These are phyloP conservation scores for Neoscelio sp. DNA, from an alignment of 2,888 invertebrate genomes.

Conservation along the genomic window DNA sequence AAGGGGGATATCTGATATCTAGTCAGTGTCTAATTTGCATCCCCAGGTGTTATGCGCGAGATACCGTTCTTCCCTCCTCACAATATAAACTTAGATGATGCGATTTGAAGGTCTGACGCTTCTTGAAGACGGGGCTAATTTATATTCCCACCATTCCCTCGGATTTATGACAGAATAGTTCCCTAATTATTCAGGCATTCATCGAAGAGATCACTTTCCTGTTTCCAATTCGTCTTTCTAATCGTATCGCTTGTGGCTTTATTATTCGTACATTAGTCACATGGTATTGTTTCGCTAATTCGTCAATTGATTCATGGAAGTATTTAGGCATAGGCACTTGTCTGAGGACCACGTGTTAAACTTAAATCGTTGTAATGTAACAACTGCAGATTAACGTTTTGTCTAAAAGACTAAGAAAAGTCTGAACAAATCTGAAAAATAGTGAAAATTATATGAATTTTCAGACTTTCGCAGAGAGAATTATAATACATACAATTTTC, in stretches of 20 bases:
- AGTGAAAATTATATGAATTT: too few species aligned
- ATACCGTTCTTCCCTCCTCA: slow-evolving; percentile 37
- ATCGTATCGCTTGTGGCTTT: slow-evolving; percentile 31
- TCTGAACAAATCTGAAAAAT: too few species aligned
- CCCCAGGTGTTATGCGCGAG: slow-evolving; percentile 65
- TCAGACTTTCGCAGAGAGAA: too few species aligned
- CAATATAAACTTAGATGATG: slow-evolving; percentile 65
- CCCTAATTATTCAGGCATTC: slow-evolving; percentile 74
- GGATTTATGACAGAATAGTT: slow-evolving; percentile 69
- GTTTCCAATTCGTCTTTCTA: slow-evolving; percentile 45
- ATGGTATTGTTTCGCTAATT: slow-evolving; percentile 27
- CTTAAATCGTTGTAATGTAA: too few species aligned
- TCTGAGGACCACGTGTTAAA: slow-evolving; percentile 2
- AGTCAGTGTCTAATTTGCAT: slow-evolving; percentile 74
- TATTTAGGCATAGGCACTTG: not conserved
- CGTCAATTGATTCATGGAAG: slow-evolving; percentile 13
- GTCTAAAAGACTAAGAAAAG: too few species aligned
- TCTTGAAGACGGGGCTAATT: slow-evolving; percentile 72
- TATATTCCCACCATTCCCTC: slow-evolving; percentile 75
- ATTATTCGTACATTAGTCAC: slow-evolving; percentile 22
- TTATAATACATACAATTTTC: too few species aligned
- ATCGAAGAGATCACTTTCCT: slow-evolving; percentile 50
- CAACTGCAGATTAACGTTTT: too few species aligned
- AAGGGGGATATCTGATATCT: slow-evolving; percentile 53
- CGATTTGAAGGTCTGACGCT: slow-evolving; percentile 63